Base-by-base conservation (phyloP, 2,888 invertebrate species). In the Trisateles emortualis region DNA sequence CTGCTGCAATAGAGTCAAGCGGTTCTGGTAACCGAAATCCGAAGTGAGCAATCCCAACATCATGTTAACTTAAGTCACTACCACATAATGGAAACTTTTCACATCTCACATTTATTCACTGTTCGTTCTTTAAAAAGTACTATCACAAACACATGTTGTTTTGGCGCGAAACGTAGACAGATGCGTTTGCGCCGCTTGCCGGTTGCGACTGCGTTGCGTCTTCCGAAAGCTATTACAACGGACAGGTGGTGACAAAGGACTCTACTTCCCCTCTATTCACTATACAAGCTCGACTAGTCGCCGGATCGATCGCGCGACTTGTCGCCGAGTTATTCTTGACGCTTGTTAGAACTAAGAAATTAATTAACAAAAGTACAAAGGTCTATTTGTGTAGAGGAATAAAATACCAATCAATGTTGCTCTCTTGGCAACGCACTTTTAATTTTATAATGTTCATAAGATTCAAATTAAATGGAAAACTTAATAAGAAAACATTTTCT, bases 211-310 rank as follows among this genome's bases (percentile, higher is more conserved):
- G 82, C 76, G 74, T 71, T 61, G 74, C 82, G 86, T 86, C 89
- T 91, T 91, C 90, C 90, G 86, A 88, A 82, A 88, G 82, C 86
- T 82, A 88, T 90, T 89, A 89, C 84, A 73, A 71, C 76, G 68
- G 88, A 88, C 90, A 92, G 91, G 91, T 91, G 91, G 87, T 87
- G 89, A 88, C 88, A 87, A 84, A 85, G 81, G 84, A 74, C 78
- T 84, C 83, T 80, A 84, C 86, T 88, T 88, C 88, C 90, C 90
- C 85, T 87, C 78, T 76, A 74, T 74, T 68, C 69, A 67, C 57
- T 55, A 55, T 62, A 58, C 59, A 63, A 60, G 69, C 73, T 67
- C 78, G 73, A 78, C 76, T 71, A 64, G 68, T 78, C 59, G 64
- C 47, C 42, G 67, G 78, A 82, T 72, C 61, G 55, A 66, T 81